Base-by-base conservation (phyloP, 1,140 invertebrate genomes). In the Episyrphus balteatus region DNA sequence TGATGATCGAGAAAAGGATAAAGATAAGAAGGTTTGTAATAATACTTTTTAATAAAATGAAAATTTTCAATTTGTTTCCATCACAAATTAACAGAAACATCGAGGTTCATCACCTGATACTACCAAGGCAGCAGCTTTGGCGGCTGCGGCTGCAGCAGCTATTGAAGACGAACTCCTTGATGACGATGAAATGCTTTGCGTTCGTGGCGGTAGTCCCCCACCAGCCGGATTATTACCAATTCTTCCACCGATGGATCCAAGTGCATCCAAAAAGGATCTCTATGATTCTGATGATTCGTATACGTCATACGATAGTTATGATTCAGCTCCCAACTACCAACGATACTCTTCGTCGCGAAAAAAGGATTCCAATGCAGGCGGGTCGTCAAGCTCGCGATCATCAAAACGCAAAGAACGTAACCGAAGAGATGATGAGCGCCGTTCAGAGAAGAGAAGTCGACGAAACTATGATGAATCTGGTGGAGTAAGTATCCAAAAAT, bases 131-230 rank as follows among this genome's bases (percentile, higher is more conserved):
- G 10, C 15, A 41, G 17, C 39, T 17, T 15, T 41, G 17, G 17
- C 37, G 37, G 37, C 37, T 14, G 37, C 37, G 14, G 37, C 37
- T 8, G 13, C 19, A 41, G 11, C 32, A 31, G 33, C 19, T n/a
- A 52, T 56, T 17, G 48, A 49, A 40, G 51, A 51, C 31, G 62
- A 66, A n/a, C 50, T 59, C 51, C 75, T 83, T 42, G 81, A 84
- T 61, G 84, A 88, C 56, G 82, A 80, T 54, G 84, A 87, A 60
- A 82, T 85, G 79, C 69, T 88, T 56, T 86, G 83, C 62, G 75
- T 87, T 7, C 73, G 85, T 36, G 84, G 85, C 42, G 84, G 82
- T 31, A 80, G 78, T 42, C 79, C 78, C 9, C 73, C 76, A 26
- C 69, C 62, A 59, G 42, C 62, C 59, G 47, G 14, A 12, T 3